Percentiles rank a stretch among this genome's conserved stretches.
Conservation (phyloP, 1,140 invertebrate species). For the Eueides isabella region DNA sequence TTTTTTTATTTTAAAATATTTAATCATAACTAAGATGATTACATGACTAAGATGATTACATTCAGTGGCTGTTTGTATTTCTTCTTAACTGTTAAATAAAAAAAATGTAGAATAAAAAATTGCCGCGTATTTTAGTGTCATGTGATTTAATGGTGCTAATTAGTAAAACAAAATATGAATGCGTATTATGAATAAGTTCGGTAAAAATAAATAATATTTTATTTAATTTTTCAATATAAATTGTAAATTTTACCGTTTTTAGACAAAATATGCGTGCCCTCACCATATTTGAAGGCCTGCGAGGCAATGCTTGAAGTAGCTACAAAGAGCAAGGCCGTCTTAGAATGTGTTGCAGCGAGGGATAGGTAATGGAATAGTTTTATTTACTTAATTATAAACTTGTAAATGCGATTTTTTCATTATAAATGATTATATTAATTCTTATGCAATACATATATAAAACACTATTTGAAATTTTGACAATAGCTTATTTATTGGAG, state of each 20-base stretch:
- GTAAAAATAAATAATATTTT: background rate
- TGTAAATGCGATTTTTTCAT: too few relatives aligned
- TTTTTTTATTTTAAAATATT: slow-evolving; percentile 18
- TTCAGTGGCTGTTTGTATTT: slow-evolving; percentile 13
- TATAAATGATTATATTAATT: too few relatives aligned
- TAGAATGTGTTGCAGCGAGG: slow-evolving; percentile 86
- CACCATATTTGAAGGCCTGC: slow-evolving; percentile 84
- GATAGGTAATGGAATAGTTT: slow-evolving; percentile 82
- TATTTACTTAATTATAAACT: background rate
- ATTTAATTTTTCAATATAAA: background rate
- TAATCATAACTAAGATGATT: too few relatives aligned
- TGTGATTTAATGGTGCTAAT: background rate
- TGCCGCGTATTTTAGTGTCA: background rate
- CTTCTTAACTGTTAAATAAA: background rate
- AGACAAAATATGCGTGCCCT: slow-evolving; percentile 89
- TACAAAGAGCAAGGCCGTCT: slow-evolving; percentile 83
- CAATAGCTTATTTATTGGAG: too few relatives aligned
- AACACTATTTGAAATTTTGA: too few relatives aligned
- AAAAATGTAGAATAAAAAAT: background rate
- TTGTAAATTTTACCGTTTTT: slow-evolving; percentile 39
- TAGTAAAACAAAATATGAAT: background rate
- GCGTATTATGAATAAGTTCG: background rate
- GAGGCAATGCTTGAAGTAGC: slow-evolving; percentile 85
- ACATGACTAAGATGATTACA: background rate
- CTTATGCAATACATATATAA: too few relatives aligned